Percentiles rank a stretch among this genome's conserved stretches.
Evolutionary conservation across 2,113 vertebrate species (phyloP).

Genomic region (Miniopterus natalensis): DNA sequence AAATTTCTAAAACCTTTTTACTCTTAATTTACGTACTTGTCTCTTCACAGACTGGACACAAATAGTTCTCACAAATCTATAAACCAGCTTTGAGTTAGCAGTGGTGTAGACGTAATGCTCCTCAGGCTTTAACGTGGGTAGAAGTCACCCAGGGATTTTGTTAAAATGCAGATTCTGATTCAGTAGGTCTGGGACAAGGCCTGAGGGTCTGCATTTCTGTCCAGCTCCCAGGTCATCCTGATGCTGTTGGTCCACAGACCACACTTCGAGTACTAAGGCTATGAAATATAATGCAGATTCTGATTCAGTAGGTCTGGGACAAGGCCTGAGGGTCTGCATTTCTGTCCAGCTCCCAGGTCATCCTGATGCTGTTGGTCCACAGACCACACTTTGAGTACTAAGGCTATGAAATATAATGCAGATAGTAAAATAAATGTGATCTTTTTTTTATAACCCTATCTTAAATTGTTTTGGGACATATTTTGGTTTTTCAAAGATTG

Average conservation of each 20-base stretch:
- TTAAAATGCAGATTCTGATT: not conserved
- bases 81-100: not conserved
- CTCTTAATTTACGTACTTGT: slow-evolving; percentile 10
- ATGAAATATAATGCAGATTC: not conserved
- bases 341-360: not conserved
- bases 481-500: not conserved
- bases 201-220: not conserved
- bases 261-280: not conserved
- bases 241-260: not conserved
- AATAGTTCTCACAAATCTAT: not conserved
- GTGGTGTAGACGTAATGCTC: not conserved
- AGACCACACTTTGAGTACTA: not conserved
- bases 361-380: not conserved
- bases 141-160: not conserved
- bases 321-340: not conserved
- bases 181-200: not conserved
- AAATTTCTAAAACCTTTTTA: not conserved
- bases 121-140: not conserved
- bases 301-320: not conserved
- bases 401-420: not conserved
- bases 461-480: slow-evolving; percentile 54
- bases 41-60: not conserved
- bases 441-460: not conserved
- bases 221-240: not conserved
- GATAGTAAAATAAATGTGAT: not conserved